These are phyloP conservation scores for Hystrix brachyura DNA, from an alignment of 2,113 vertebrate species.

Conservation along the genomic window DNA sequence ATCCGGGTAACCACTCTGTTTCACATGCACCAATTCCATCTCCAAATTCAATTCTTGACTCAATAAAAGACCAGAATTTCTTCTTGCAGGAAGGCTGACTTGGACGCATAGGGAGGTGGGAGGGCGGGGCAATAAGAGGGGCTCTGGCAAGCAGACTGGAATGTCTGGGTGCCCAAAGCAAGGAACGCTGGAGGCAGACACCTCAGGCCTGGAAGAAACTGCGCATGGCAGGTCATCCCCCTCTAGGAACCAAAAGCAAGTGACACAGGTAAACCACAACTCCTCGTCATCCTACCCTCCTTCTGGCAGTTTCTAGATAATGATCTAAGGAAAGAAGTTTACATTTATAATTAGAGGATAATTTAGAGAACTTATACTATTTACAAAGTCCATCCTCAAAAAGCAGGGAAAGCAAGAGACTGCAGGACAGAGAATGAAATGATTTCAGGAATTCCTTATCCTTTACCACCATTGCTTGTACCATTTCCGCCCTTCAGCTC, in stretches of 20 bases:
- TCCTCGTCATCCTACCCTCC: not conserved
- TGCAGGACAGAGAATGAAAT: not conserved
- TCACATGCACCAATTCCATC: not conserved
- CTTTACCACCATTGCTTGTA: not conserved
- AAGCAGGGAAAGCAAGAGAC: not conserved
- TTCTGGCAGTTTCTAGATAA: not conserved
- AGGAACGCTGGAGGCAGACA: not conserved
- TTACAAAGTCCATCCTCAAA: conserved; percentile 77
- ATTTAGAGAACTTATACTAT: conserved; percentile 83
- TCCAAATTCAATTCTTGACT: not conserved
- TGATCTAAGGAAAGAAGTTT: conserved; percentile 63
- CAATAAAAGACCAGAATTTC: not conserved
- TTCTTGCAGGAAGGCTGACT: conserved; percentile 18
- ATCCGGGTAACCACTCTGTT: not conserved
- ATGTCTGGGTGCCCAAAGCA: not conserved
- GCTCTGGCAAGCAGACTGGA: not conserved
- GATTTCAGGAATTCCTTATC: not conserved
- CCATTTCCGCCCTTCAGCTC: not conserved
- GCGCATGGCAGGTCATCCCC: not conserved
- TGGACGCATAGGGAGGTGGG: not conserved
- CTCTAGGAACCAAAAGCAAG: conserved; percentile 8
- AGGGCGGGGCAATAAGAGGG: not conserved
- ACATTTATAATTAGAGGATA: conserved; percentile 82
- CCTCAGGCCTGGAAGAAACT: not conserved
- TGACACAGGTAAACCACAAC: conserved; percentile 20